Evolutionary conservation across 1,140 invertebrate species (phyloP), one percentile per base, ranked within the genome.

Genomic region (Drosophila nikananu): DNA sequence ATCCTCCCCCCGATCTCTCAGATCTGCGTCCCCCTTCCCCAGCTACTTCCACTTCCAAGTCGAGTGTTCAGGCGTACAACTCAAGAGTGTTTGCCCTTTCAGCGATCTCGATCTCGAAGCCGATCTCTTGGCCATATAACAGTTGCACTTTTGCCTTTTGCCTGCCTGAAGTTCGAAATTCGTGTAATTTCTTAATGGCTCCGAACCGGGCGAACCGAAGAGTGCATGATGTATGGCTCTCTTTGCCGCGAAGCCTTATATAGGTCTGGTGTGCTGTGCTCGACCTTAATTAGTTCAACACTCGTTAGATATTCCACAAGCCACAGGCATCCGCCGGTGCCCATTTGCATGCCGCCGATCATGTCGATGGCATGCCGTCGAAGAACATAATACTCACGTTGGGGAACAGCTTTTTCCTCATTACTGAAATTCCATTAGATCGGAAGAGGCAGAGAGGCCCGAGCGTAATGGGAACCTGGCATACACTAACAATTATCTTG

Each of bases 281-380:
- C 79, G 80, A 77, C 75, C 80, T 86, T 90, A 86, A 90, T 91
- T 90, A 90, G 86, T 90, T 90, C 78, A 81, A 71, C 83, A 72
- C 65, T 72, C 83, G 60, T 72, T 86, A 86, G 80, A 77, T 32
- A 82, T 77, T 76, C 76, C 51, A 41, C 46, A 77, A 81, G 79
- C 81, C 86, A 84, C 79, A 90, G 75, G 81, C 61, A 90, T 87
- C 72, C 76, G 75, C 46, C 62, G 25, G 39, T 71, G 68, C 46
- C 39, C 58, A 86, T 78, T 78, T 84, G 77, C 82, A 78, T 80
- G 81, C 59, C 75, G 73, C 71, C 32, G 58, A 66, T 66, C 49
- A 63, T 63, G 61, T 42, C 52, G 57, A 54, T 68, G 55, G 41
- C 60, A 65, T 66, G 51, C 58, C 44, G 46, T 42, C 67, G 12